These are phyloP conservation scores for Platyscapa corneri DNA, from an alignment of 1,140 invertebrate genomes.

Conservation along the genomic window DNA sequence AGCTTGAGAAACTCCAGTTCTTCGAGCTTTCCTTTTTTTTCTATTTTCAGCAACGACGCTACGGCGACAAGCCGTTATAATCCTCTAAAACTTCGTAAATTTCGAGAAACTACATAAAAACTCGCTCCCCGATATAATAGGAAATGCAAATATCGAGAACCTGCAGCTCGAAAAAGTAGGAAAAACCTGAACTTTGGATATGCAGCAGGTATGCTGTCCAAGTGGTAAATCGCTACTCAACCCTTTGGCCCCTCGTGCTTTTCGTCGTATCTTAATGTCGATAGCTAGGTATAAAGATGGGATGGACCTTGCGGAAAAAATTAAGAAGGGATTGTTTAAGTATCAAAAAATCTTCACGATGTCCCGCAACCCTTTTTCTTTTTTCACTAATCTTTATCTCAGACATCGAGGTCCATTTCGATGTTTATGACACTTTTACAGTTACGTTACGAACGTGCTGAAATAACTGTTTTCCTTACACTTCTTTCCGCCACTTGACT, in stretches of 20 bases:
- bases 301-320: slow-evolving; percentile 21
- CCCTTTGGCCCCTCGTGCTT: not conserved
- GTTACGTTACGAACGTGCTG: slow-evolving; percentile 45
- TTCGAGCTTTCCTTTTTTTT: slow-evolving; percentile 21
- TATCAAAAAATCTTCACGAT: slow-evolving; percentile 55
- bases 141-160: slow-evolving; percentile 33
- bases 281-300: not conserved
- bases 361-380: slow-evolving; percentile 51
- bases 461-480: slow-evolving; percentile 45
- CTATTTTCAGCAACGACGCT: slow-evolving; percentile 6
- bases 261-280: not conserved
- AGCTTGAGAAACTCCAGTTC: slow-evolving; percentile 20
- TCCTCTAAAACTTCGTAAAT: not conserved
- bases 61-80: slow-evolving; percentile 13
- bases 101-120: slow-evolving; percentile 24
- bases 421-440: slow-evolving; percentile 57
- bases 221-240: slow-evolving; percentile 27
- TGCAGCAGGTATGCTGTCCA: not conserved
- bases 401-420: not conserved
- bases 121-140: not conserved
- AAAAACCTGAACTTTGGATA: not conserved
- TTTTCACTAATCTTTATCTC: slow-evolving; percentile 51
- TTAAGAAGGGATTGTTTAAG: not conserved
- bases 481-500: slow-evolving; percentile 15
- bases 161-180: not conserved